A percentile compares a stretch with the other conserved stretches of the same genome.
Evolutionary conservation across 1,140 invertebrate genomes (phyloP).

Genomic region (Pomacea maculata): DNA sequence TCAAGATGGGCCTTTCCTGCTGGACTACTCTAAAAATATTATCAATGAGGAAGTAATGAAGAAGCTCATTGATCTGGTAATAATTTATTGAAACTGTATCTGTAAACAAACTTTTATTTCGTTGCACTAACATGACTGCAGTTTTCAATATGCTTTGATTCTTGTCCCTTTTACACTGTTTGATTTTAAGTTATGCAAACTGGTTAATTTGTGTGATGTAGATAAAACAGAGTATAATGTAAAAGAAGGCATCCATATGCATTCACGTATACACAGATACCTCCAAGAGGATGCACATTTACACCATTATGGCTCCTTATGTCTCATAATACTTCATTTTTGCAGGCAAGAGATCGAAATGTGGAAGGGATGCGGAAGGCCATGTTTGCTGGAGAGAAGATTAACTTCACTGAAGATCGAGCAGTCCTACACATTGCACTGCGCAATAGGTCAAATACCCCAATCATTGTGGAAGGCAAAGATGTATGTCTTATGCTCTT

Average conservation of each 20-base stretch:
- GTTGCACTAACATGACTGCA: neutral
- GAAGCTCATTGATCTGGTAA: slow-evolving; percentile 81
- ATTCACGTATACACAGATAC: neutral
- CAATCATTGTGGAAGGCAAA: slow-evolving; percentile 86
- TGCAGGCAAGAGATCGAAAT: slow-evolving; percentile 80
- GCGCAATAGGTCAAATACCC: slow-evolving; percentile 82
- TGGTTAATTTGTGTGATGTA: neutral
- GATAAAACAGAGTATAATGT: neutral
- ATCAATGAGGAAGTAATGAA: slow-evolving; percentile 81
- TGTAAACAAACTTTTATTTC: neutral
- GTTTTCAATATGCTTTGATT: too few relatives aligned
- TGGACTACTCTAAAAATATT: slow-evolving; percentile 98
- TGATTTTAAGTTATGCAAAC: too few relatives aligned
- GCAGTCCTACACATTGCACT: slow-evolving; percentile 96
- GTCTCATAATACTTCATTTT: slow-evolving; percentile 20
- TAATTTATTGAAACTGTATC: neutral
- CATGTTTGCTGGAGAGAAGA: slow-evolving; percentile 95
- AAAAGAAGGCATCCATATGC: neutral
- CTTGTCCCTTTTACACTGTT: too few relatives aligned
- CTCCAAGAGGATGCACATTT: neutral
- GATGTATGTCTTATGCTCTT: slow-evolving; percentile 72
- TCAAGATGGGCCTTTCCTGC: slow-evolving; percentile 83
- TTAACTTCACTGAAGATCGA: slow-evolving; percentile 97
- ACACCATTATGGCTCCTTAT: neutral
- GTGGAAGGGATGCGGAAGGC: slow-evolving; percentile 86